Evolutionary conservation across 2,888 invertebrate genomes (phyloP).

Genomic region (Orgyia antiqua): DNA sequence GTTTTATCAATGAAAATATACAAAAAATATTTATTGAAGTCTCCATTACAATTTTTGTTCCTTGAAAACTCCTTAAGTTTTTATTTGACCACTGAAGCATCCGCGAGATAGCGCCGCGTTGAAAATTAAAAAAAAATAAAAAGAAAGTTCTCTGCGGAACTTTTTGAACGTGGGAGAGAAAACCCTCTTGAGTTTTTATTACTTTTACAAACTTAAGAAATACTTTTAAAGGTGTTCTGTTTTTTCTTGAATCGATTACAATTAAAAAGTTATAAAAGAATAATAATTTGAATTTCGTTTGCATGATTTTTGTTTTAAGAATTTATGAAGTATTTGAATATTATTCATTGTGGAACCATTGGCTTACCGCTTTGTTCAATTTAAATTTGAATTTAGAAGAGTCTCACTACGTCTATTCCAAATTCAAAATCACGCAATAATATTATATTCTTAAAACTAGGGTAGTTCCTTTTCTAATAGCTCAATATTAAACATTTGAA

Average conservation of each 20-base stretch:
- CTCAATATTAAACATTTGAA: too few relatives aligned
- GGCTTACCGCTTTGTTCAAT: too few relatives aligned
- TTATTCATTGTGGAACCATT: too few relatives aligned
- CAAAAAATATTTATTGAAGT: slow-evolving; percentile 5
- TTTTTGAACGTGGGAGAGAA: slow-evolving; percentile 30
- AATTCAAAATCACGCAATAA: too few relatives aligned
- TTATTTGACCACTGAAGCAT: slow-evolving; percentile 79
- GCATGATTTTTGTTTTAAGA: slow-evolving; percentile 3
- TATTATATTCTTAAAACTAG: too few relatives aligned
- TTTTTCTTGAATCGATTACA: slow-evolving; percentile 34
- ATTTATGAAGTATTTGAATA: too few relatives aligned
- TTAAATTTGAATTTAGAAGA: too few relatives aligned
- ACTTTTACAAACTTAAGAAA: slow-evolving; percentile 30
- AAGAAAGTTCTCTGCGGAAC: slow-evolving; percentile 32
- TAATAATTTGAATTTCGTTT: slow-evolving; percentile 14
- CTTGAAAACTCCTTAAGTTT: slow-evolving; percentile 72
- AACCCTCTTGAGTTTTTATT: slow-evolving; percentile 33
- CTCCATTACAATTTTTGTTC: slow-evolving; percentile 36
- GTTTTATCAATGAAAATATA: too few relatives aligned
- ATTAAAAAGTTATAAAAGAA: slow-evolving; percentile 30
- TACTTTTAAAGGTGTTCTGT: slow-evolving; percentile 24
- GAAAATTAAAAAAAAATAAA: slow-evolving; percentile 74
- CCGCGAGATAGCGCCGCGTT: slow-evolving; percentile 73
- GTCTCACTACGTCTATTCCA: too few relatives aligned
- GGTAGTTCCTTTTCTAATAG: too few relatives aligned